Evolutionary conservation across 2,888 invertebrate species (phyloP).

Genomic region (Agrotis ipsilon): DNA sequence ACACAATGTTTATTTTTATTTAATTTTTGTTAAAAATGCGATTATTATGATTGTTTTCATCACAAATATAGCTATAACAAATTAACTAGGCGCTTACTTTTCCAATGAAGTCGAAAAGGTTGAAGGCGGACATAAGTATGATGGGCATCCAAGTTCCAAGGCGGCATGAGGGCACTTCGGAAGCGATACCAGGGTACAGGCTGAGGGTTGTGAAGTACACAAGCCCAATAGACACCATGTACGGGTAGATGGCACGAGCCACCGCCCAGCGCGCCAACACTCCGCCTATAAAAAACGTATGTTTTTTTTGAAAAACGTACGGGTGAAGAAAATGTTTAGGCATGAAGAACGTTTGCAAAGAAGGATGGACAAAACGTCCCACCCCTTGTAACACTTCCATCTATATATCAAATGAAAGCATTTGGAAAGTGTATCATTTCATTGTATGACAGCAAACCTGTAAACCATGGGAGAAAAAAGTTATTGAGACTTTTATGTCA

Average conservation of each 20-base stretch:
- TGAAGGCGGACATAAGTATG: slow-evolving; percentile 97
- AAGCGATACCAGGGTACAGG: slow-evolving; percentile 97
- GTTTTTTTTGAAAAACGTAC: no score
- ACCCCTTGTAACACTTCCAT: no score
- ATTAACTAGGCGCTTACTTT: slow-evolving; percentile 89
- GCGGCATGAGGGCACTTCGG: slow-evolving; percentile 96
- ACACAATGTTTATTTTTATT: not conserved
- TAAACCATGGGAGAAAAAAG: no score
- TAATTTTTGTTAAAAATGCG: not conserved
- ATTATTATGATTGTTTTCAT: not conserved
- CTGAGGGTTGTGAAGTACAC: slow-evolving; percentile 97
- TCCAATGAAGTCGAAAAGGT: slow-evolving; percentile 96
- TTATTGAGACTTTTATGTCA: no score
- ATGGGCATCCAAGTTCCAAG: slow-evolving; percentile 98
- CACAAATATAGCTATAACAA: not conserved
- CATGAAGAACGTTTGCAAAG: not conserved
- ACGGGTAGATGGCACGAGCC: slow-evolving; percentile 96
- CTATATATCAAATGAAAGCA: no score
- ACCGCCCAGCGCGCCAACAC: slow-evolving; percentile 94
- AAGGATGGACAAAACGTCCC: no score
- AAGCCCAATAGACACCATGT: slow-evolving; percentile 97
- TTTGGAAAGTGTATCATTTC: no score
- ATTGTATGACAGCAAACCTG: no score
- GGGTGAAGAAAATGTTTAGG: not conserved
- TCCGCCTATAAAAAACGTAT: slow-evolving; percentile 90